Percentiles rank a stretch among this genome's conserved stretches.
phyloP scores from a whole-genome alignment of 2,888 invertebrate genomes.

The Scaptomyza cyrtandrae region DNA sequence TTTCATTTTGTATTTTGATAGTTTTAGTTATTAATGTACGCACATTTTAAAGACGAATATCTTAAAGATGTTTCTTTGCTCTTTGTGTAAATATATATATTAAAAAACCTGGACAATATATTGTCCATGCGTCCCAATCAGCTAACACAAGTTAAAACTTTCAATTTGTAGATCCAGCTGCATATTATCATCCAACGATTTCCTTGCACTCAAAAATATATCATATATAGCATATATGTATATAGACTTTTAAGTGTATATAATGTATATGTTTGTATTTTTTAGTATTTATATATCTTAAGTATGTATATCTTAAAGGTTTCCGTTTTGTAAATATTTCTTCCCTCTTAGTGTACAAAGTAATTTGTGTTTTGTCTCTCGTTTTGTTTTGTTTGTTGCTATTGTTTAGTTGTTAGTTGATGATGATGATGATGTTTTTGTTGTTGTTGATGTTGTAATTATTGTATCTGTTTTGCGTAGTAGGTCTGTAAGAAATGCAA shows the following conservation, averaged over 20 bases:
- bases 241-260: slow-evolving; percentile 15
- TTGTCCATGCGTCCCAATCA: slow-evolving; percentile 40
- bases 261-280: slow-evolving; percentile 46
- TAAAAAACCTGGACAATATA: slow-evolving; percentile 68
- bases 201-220: slow-evolving; percentile 73
- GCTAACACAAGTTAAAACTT: slow-evolving; percentile 62
- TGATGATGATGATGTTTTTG: slow-evolving; percentile 31
- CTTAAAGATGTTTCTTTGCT: slow-evolving; percentile 63
- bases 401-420: slow-evolving; percentile 16
- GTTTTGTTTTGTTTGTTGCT: slow-evolving; percentile 26
- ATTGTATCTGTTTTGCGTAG: slow-evolving; percentile 63
- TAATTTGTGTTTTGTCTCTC: slow-evolving; percentile 52
- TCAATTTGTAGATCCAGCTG: slow-evolving; percentile 64
- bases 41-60: slow-evolving; percentile 58
- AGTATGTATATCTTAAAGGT: slow-evolving; percentile 54
- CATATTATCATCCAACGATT: slow-evolving; percentile 44
- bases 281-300: slow-evolving; percentile 11
- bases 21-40: slow-evolving; percentile 54
- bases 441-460: slow-evolving; percentile 29
- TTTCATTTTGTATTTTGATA: slow-evolving; percentile 33
- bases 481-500: slow-evolving; percentile 81
- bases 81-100: slow-evolving; percentile 58
- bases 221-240: slow-evolving; percentile 14
- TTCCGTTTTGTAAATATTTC: slow-evolving; percentile 70
- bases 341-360: slow-evolving; percentile 65